Conservation (phyloP, 2,888 invertebrate genomes). For the Xylota segnis region DNA sequence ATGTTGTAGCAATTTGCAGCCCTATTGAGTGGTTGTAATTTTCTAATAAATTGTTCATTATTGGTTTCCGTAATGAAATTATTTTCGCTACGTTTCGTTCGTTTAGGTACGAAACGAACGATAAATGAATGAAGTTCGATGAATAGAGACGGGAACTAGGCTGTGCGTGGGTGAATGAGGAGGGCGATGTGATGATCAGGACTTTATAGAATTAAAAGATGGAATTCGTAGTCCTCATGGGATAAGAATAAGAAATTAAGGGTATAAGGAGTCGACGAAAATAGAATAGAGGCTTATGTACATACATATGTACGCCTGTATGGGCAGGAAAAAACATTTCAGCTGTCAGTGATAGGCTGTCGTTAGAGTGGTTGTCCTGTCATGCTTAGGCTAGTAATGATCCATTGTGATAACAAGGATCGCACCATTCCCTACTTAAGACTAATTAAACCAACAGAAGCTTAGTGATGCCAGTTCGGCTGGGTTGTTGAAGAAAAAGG, state of each 20-base stretch:
- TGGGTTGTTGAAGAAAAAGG: too few relatives aligned
- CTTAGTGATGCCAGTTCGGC: too few relatives aligned
- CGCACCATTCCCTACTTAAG: too few relatives aligned
- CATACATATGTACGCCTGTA: too few relatives aligned
- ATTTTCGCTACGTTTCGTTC: conserved; percentile 44
- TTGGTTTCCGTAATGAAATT: conserved; percentile 71
- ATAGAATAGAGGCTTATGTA: too few relatives aligned
- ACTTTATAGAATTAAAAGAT: conserved; percentile 15
- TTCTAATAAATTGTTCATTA: conserved; percentile 74
- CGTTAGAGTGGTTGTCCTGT: too few relatives aligned
- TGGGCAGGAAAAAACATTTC: too few relatives aligned
- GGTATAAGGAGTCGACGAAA: not conserved
- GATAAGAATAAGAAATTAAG: conserved; percentile 12
- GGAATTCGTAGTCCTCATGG: conserved; percentile 14
- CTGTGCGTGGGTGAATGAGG: not conserved
- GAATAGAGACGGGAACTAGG: not conserved
- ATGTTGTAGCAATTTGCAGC: conserved; percentile 74
- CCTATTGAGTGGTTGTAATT: conserved; percentile 75
- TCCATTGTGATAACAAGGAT: too few relatives aligned
- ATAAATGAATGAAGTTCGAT: conserved; percentile 16
- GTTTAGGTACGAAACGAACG: conserved; percentile 1
- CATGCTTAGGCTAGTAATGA: too few relatives aligned
- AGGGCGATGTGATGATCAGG: conserved; percentile 4
- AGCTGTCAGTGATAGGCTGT: too few relatives aligned
- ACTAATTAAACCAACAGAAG: too few relatives aligned